Evolutionary conservation across 2,888 invertebrate genomes (phyloP), one percentile per base, ranked within the genome.

Genomic region (Erannis defoliaria): DNA sequence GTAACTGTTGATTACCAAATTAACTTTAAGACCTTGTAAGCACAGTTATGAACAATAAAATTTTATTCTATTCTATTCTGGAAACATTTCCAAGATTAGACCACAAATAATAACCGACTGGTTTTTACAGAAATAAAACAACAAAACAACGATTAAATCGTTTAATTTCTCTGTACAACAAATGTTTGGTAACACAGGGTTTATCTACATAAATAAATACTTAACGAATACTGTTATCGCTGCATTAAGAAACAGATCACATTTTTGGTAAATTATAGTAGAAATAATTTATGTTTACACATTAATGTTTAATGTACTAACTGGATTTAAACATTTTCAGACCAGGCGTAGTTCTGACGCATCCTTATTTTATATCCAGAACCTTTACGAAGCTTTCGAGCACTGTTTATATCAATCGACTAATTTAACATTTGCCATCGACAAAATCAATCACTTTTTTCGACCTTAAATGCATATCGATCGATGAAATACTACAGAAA

Each of bases 101-200:
- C 23, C 23, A 31, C 9, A 31, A 31, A 31, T 8, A 31, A 31
- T 3, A 9, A 31, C 3, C 1, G 10, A 31, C 8, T 2, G 4
- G 5, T 29, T 29, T 6, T 4, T 29, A 29, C 33, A 35, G 16
- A 76, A 74, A 77, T 70, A 76, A 75, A 64, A 71, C 71, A 70
- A 4, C 5, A 29, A 68, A 59, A 21, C 23, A 64, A 74, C 64
- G 68, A 75, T 74, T 70, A 66, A 55, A 71, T 71, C 66, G 72
- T 83, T 82, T 83, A 77, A 79, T 76, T 82, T 76, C 72, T 82
- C 84, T 87, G 81, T 85, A 86, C 84, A 84, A 61, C 29, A 35
- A 46, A 53, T 21, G 40, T 48, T 46, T 80, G 81, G 78, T 78
- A 81, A 85, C 80, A 72, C 65, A 72, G 68, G 72, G 46, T 10